A percentile compares a stretch with the other conserved stretches of the same genome.
phyloP scores from a whole-genome alignment of 2,888 invertebrate species.

The Tipula confusa region DNA sequence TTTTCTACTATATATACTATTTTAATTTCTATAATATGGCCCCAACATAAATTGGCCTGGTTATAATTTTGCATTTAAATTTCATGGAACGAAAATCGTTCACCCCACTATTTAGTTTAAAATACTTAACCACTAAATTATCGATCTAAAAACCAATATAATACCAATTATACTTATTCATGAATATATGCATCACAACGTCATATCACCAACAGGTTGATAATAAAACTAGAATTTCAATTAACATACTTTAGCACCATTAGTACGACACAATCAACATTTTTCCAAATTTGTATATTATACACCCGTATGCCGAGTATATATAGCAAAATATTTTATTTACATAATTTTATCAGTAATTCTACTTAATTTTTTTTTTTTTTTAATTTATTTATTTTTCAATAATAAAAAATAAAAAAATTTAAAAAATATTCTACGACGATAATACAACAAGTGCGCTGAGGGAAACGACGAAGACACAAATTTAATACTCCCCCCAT shows the following conservation, averaged over 20 bases:
- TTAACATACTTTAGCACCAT: too few species aligned
- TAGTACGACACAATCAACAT: too few species aligned
- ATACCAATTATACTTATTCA: too few species aligned
- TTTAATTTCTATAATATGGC: too few species aligned
- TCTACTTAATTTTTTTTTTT: not conserved
- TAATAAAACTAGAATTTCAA: not conserved
- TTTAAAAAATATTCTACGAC: not conserved
- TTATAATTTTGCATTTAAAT: too few species aligned
- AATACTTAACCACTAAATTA: too few species aligned
- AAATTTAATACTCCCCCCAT: not conserved
- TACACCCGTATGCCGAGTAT: not conserved
- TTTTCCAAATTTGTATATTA: not conserved
- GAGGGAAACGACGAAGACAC: not conserved
- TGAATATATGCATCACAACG: not conserved
- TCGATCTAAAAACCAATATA: not conserved
- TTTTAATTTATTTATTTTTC: not conserved
- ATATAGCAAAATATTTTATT: not conserved
- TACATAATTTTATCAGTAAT: slow-evolving; percentile 12
- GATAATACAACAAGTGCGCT: not conserved
- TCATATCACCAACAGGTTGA: not conserved
- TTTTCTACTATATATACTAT: too few species aligned
- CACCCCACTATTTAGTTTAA: too few species aligned
- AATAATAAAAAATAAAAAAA: not conserved
- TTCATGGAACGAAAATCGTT: too few species aligned
- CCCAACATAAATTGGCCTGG: too few species aligned